phyloP scores from a whole-genome alignment of 2,888 invertebrate genomes.

The Hedychridium roseum region DNA sequence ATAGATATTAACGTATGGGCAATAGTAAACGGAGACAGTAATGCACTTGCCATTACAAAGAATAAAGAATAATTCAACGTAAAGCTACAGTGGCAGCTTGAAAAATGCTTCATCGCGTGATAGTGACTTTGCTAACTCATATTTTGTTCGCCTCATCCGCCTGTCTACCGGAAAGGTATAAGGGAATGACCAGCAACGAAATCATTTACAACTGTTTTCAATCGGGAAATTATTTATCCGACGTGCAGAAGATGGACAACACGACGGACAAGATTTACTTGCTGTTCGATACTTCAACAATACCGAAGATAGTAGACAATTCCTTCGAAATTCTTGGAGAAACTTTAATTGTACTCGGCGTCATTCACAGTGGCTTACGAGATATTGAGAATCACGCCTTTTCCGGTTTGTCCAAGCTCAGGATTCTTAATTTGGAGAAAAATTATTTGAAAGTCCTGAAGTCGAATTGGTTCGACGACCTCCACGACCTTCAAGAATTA shows the following conservation, averaged over 20 bases:
- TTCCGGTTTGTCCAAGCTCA: slow-evolving; percentile 19
- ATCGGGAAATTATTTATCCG: background rate
- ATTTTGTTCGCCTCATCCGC: background rate
- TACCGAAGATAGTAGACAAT: slow-evolving; percentile 17
- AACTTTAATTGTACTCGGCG: slow-evolving; percentile 18
- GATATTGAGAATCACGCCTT: slow-evolving; percentile 24
- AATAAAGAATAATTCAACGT: too few relatives aligned
- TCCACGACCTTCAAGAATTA: slow-evolving; percentile 14
- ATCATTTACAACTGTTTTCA: background rate
- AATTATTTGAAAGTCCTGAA: slow-evolving; percentile 19
- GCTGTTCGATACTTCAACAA: slow-evolving; percentile 10
- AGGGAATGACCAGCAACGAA: background rate
- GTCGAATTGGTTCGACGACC: slow-evolving; percentile 25
- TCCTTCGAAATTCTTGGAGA: slow-evolving; percentile 10
- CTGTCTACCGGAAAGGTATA: background rate
- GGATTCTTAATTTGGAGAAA: slow-evolving; percentile 16
- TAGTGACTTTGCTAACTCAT: background rate
- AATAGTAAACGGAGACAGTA: too few relatives aligned
- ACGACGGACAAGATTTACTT: background rate
- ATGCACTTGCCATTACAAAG: too few relatives aligned
- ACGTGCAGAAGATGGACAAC: background rate
- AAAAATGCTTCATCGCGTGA: background rate
- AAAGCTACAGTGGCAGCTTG: background rate
- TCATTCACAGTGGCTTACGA: slow-evolving; percentile 18
- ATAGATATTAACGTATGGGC: too few relatives aligned